Conservation (phyloP, 2,797 vertebrate species). For the Chelmon rostratus region DNA sequence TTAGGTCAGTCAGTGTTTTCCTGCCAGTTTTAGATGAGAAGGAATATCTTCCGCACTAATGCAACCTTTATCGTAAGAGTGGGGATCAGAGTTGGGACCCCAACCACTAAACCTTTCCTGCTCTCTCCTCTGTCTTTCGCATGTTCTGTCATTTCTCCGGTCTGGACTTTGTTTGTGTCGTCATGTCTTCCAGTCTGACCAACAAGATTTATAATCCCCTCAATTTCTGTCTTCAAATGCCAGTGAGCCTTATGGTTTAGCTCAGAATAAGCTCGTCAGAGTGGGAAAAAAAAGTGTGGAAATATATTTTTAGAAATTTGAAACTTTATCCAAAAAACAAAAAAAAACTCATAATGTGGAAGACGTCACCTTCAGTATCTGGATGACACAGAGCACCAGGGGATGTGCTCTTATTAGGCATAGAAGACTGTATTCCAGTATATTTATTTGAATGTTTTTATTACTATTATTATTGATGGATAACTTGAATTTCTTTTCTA, state of each 20-base stretch:
- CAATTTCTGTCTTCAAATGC: conserved; percentile 59
- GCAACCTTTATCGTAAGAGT: not conserved
- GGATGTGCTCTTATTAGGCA: conserved; percentile 60
- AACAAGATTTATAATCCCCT: conserved; percentile 57
- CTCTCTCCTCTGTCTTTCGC: conserved; percentile 40
- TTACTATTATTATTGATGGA: conserved; percentile 70
- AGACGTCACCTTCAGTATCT: conserved; percentile 39
- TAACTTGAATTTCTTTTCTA: conserved; percentile 81
- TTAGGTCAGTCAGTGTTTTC: conserved; percentile 4
- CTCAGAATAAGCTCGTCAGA: conserved; percentile 54
- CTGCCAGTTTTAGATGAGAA: conserved; percentile 1
- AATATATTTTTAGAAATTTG: conserved; percentile 42
- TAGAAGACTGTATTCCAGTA: conserved; percentile 62
- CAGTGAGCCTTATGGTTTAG: conserved; percentile 72
- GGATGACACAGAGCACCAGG: conserved; percentile 45
- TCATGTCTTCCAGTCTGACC: conserved; percentile 77
- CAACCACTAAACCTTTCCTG: not conserved
- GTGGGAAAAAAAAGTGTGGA: conserved; percentile 24
- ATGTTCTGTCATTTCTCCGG: conserved; percentile 43
- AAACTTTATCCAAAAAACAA: conserved; percentile 15
- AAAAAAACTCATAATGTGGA: conserved; percentile 27
- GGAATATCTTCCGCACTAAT: not conserved
- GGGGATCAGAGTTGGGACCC: not conserved
- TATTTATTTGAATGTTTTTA: conserved; percentile 82
- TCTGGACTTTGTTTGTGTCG: conserved; percentile 58